Percentiles rank a stretch among this genome's conserved stretches.
These are phyloP conservation scores for Drosophila kambysellisi DNA, from an alignment of 2,888 invertebrate species.

Conservation along the genomic window DNA sequence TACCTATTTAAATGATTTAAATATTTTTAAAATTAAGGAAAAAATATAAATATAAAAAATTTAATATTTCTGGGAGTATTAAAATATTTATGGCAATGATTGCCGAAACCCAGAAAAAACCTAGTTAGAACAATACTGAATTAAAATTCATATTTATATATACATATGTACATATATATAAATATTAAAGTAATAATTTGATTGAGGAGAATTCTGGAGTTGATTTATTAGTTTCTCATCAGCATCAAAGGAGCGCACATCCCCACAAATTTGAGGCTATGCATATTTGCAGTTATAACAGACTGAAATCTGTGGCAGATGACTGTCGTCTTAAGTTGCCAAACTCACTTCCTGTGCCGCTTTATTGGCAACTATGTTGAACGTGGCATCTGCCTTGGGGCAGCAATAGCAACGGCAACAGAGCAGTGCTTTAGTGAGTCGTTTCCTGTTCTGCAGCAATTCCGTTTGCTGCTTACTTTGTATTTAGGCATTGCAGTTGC, in stretches of 20 bases:
- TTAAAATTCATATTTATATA: neutral
- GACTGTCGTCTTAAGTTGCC: conserved; percentile 19
- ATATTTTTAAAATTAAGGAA: neutral
- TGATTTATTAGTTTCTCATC: neutral
- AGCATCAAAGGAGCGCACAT: conserved; percentile 5
- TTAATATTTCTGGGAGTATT: neutral
- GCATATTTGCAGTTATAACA: conserved; percentile 15
- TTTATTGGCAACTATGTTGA: conserved; percentile 16
- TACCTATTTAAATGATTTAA: neutral
- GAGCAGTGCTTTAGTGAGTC: conserved; percentile 43
- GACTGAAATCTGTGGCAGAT: conserved; percentile 12
- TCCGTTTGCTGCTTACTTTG: conserved; percentile 77
- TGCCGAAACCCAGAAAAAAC: neutral
- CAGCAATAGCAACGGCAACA: conserved; percentile 16
- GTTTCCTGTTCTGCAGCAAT: conserved; percentile 42
- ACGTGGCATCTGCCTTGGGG: conserved; percentile 28
- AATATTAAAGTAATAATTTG: neutral
- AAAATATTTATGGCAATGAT: neutral
- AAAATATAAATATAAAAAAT: neutral
- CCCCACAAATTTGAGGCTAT: conserved; percentile 12
- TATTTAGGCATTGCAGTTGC: conserved; percentile 69
- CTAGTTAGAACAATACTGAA: neutral
- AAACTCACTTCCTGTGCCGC: conserved; percentile 27
- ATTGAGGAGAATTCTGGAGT: neutral
- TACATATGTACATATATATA: too few relatives aligned